Percentiles rank a stretch among this genome's conserved stretches.
Evolutionary conservation across 2,888 invertebrate genomes (phyloP).

Genomic region (Eupithecia centaureata): DNA sequence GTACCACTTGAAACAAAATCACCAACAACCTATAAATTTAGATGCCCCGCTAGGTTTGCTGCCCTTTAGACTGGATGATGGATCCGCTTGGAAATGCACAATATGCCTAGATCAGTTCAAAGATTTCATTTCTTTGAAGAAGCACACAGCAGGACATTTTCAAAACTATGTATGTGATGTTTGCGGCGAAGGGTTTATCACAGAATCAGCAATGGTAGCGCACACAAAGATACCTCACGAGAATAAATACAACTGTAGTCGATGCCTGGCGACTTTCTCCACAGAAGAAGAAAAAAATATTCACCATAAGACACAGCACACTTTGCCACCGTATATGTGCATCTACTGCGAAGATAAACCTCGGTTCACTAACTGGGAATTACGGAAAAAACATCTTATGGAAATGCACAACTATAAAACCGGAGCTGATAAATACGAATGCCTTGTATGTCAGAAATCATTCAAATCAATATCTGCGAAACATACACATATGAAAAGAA

Average conservation of each 20-base stretch:
- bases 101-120: constrained; percentile 76
- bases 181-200: constrained; percentile 78
- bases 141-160: constrained; percentile 75
- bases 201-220: constrained; percentile 75
- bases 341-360: constrained; percentile 77
- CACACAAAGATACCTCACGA: constrained; percentile 77
- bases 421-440: constrained; percentile 74
- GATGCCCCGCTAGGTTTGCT: constrained; percentile 73
- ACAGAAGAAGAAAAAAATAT: constrained; percentile 70
- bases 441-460: constrained; percentile 71
- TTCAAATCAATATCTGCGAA: constrained; percentile 77
- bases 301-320: constrained; percentile 76
- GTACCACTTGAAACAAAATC: constrained; percentile 70
- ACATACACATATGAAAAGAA: constrained; percentile 76
- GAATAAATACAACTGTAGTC: constrained; percentile 74
- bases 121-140: constrained; percentile 73
- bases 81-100: constrained; percentile 74
- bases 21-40: constrained; percentile 69
- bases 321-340: constrained; percentile 74
- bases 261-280: constrained; percentile 75
- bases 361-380: constrained; percentile 76
- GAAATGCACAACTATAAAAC: constrained; percentile 75
- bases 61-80: constrained; percentile 72
- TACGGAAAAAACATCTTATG: constrained; percentile 73
- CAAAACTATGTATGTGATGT: constrained; percentile 79